Evolutionary conservation across 2,888 invertebrate species (phyloP).

Genomic region (Osmoderma eremita): DNA sequence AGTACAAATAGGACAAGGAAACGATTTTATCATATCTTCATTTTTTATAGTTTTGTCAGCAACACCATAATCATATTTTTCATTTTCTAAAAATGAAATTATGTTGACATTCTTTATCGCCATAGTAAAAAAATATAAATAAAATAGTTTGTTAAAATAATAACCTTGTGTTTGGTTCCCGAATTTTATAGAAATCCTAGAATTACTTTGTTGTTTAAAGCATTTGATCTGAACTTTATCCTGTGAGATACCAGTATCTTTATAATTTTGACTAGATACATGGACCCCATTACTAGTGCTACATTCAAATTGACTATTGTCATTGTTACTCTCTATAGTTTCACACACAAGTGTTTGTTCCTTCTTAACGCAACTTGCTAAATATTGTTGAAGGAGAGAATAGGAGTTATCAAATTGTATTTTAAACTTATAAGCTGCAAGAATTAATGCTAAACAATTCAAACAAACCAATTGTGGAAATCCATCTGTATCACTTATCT

Average conservation of each 20-base stretch:
- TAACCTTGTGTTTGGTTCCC: slow-evolving; percentile 38
- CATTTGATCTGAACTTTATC: slow-evolving; percentile 25
- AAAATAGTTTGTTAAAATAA: slow-evolving; percentile 2
- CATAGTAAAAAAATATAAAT: not conserved
- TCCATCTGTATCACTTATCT: slow-evolving; percentile 46
- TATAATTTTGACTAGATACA: slow-evolving; percentile 33
- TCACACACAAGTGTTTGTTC: slow-evolving; percentile 37
- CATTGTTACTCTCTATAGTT: slow-evolving; percentile 36
- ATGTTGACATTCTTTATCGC: not conserved
- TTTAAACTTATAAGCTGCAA: slow-evolving; percentile 51
- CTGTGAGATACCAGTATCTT: slow-evolving; percentile 21
- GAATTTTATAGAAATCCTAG: slow-evolving; percentile 30
- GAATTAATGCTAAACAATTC: slow-evolving; percentile 49
- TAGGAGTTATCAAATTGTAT: slow-evolving; percentile 51
- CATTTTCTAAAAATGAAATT: slow-evolving; percentile 14
- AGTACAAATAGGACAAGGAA: slow-evolving; percentile 55
- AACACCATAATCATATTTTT: slow-evolving; percentile 4
- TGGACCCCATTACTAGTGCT: slow-evolving; percentile 39
- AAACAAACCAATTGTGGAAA: slow-evolving; percentile 50
- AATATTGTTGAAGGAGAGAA: slow-evolving; percentile 48
- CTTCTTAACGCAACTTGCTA: slow-evolving; percentile 45
- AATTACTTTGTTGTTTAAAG: slow-evolving; percentile 17
- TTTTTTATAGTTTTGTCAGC: slow-evolving; percentile 17
- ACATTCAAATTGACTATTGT: slow-evolving; percentile 42
- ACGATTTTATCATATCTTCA: slow-evolving; percentile 37